A percentile compares a stretch with the other conserved stretches of the same genome.
phyloP scores from a whole-genome alignment of 2,888 invertebrate genomes.

The Chrysolina americana region DNA sequence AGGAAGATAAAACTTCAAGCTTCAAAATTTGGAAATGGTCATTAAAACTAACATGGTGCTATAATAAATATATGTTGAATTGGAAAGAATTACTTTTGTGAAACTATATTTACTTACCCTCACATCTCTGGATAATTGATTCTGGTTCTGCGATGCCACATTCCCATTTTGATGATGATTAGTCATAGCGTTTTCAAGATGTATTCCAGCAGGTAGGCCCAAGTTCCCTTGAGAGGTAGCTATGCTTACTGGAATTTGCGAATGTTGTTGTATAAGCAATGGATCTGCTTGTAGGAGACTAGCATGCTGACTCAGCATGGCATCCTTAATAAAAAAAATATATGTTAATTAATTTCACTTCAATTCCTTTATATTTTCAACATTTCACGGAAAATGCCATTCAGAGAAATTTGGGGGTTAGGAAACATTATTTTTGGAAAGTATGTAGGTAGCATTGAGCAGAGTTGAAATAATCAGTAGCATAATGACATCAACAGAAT shows the following conservation, averaged over 20 bases:
- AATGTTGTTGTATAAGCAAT: slow-evolving; percentile 67
- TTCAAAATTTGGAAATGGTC: too few relatives aligned
- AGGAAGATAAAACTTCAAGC: too few relatives aligned
- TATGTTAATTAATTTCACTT: background rate
- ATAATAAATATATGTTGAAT: too few relatives aligned
- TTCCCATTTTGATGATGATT: slow-evolving; percentile 58
- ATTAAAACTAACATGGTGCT: too few relatives aligned
- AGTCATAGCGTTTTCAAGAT: slow-evolving; percentile 61
- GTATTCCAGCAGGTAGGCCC: slow-evolving; percentile 66
- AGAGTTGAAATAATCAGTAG: too few relatives aligned
- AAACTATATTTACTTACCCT: slow-evolving; percentile 50
- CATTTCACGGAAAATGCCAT: too few relatives aligned
- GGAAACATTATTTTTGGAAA: too few relatives aligned
- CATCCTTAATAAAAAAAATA: slow-evolving; percentile 60
- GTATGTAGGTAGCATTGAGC: too few relatives aligned
- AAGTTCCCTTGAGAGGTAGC: slow-evolving; percentile 67
- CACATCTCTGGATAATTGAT: slow-evolving; percentile 57
- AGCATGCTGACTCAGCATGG: slow-evolving; percentile 73
- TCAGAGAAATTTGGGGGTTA: too few relatives aligned
- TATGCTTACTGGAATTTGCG: slow-evolving; percentile 68
- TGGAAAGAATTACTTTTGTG: background rate
- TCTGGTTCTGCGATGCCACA: slow-evolving; percentile 50
- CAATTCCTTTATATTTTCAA: too few relatives aligned
- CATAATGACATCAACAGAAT: too few relatives aligned
- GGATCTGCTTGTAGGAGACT: slow-evolving; percentile 67